phyloP scores from a whole-genome alignment of 2,113 vertebrate genomes.

The Pangasianodon hypophthalmus region DNA sequence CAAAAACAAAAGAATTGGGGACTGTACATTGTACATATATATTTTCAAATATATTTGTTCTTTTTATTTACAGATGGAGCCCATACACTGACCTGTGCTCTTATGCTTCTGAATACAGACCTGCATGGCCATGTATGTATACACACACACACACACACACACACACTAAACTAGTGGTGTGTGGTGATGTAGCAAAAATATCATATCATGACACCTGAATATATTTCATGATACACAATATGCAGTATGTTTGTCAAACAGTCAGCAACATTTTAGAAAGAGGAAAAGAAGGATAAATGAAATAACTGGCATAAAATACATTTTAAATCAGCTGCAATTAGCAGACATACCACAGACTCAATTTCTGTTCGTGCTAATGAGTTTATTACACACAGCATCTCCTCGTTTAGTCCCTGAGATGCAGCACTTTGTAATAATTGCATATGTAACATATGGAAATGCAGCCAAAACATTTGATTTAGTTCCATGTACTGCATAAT shows the following conservation, averaged over 20 bases:
- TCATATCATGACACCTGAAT: background rate
- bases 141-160: background rate
- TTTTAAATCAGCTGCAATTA: background rate
- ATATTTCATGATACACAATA: background rate
- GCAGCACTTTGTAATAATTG: constrained; percentile 16
- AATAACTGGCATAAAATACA: background rate
- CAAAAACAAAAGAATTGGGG: background rate
- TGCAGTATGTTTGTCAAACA: background rate
- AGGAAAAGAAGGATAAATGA: background rate
- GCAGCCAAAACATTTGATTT: constrained; percentile 24
- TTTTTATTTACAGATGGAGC: constrained; percentile 71
- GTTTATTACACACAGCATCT: constrained; percentile 9
- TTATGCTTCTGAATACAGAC: constrained; percentile 81
- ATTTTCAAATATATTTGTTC: background rate
- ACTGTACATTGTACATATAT: background rate
- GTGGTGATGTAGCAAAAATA: background rate
- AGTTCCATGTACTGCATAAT: constrained; percentile 35
- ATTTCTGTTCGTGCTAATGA: constrained; percentile 9
- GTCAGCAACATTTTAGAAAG: background rate
- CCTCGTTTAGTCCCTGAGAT: background rate
- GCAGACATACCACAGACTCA: background rate
- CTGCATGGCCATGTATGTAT: constrained; percentile 78
- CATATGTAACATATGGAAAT: constrained; percentile 38
- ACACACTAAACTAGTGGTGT: background rate
- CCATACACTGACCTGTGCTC: constrained; percentile 78